A percentile compares a stretch with the other conserved stretches of the same genome.
Evolutionary conservation across 2,797 vertebrate species (phyloP).

Genomic region (Synanceia verrucosa): DNA sequence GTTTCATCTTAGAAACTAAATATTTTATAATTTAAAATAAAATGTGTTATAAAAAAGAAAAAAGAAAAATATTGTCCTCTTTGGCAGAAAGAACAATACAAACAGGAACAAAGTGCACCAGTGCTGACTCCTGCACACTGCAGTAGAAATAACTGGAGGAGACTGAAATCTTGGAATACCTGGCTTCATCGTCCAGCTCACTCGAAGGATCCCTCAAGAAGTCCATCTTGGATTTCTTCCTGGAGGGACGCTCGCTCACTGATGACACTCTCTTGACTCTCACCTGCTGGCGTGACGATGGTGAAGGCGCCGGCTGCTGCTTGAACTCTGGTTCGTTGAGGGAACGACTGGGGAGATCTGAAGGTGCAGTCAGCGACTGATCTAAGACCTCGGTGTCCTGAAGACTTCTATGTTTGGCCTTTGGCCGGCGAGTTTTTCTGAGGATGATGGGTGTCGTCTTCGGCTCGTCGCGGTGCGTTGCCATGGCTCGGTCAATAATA

Average conservation of each 20-base stretch:
- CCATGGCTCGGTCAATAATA: slow-evolving; percentile 78
- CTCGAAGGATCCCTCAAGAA: slow-evolving; percentile 57
- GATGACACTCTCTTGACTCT: slow-evolving; percentile 84
- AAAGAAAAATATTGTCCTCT: too few relatives aligned
- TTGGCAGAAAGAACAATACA: too few relatives aligned
- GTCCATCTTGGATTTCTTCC: slow-evolving; percentile 82
- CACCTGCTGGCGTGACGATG: slow-evolving; percentile 69
- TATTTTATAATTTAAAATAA: too few relatives aligned
- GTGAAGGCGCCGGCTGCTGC: slow-evolving; percentile 11
- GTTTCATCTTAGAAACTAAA: too few relatives aligned
- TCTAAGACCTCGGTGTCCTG: slow-evolving; percentile 25
- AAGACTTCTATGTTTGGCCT: neutral
- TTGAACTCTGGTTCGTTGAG: slow-evolving; percentile 15
- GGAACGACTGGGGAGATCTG: slow-evolving; percentile 2
- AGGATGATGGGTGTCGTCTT: slow-evolving; percentile 63
- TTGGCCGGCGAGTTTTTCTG: slow-evolving; percentile 16
- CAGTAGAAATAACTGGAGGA: neutral
- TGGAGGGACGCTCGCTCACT: slow-evolving; percentile 71
- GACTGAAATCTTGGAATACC: slow-evolving; percentile 45
- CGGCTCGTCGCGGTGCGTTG: slow-evolving; percentile 51
- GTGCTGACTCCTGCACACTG: neutral
- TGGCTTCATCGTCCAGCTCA: slow-evolving; percentile 64
- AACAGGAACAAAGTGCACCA: too few relatives aligned
- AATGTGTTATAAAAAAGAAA: too few relatives aligned
- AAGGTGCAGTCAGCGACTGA: slow-evolving; percentile 9